Percentiles rank a stretch among this genome's conserved stretches.
phyloP scores from a whole-genome alignment of 2,113 vertebrate genomes.

The Ciconia boyciana region DNA sequence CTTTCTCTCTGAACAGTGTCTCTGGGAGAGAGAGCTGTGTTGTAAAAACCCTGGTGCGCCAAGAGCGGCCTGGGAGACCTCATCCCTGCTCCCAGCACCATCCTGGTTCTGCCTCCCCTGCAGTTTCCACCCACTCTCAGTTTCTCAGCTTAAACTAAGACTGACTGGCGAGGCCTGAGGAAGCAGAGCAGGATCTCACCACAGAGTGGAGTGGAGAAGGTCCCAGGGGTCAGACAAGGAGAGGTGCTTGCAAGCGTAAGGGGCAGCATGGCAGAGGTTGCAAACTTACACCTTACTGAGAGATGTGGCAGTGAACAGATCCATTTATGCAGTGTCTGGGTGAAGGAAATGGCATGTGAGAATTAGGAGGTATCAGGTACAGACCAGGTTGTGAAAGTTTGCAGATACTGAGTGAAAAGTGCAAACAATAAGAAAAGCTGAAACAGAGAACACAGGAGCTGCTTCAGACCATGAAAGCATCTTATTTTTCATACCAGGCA shows the following conservation, averaged over 20 bases:
- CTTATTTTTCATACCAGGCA: background rate
- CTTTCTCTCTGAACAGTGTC: background rate
- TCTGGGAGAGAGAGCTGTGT: background rate
- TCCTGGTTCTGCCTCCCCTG: background rate
- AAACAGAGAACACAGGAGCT: background rate
- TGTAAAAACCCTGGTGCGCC: background rate
- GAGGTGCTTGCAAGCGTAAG: background rate
- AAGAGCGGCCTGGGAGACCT: background rate
- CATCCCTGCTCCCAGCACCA: background rate
- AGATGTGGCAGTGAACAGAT: background rate
- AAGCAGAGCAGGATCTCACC: background rate
- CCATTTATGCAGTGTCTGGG: background rate
- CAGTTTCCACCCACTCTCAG: background rate
- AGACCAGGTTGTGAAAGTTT: background rate
- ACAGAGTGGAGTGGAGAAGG: background rate
- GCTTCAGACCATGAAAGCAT: background rate
- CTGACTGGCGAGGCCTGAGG: accelerated
- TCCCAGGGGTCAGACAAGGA: background rate
- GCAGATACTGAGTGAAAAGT: background rate
- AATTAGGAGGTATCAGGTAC: background rate
- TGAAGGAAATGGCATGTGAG: background rate
- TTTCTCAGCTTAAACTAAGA: background rate
- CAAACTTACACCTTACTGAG: background rate
- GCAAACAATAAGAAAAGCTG: background rate
- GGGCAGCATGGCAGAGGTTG: background rate